phyloP scores from a whole-genome alignment of 23 tunicate genomes.

The Trididemnum miniatum region DNA sequence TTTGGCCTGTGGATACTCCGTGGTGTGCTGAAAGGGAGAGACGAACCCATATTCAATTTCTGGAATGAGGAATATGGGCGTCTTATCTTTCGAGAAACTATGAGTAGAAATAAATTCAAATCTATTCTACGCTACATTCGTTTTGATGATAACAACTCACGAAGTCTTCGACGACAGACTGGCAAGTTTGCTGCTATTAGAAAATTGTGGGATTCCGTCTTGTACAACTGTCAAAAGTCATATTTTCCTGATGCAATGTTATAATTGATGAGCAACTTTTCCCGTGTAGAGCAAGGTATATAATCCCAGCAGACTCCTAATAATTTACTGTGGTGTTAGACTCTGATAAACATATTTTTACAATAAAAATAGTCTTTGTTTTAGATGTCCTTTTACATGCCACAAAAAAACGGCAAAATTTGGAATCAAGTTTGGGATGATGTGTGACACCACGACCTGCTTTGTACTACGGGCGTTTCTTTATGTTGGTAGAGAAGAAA shows the following conservation, averaged over 20 bases:
- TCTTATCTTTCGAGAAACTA: slow-evolving; percentile 28
- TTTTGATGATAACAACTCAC: slow-evolving; percentile 37
- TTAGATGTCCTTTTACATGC: too few species aligned
- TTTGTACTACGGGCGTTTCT: slow-evolving; percentile 31
- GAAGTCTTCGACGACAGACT: slow-evolving; percentile 24
- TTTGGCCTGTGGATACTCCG: slow-evolving; percentile 29
- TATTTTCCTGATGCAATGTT: slow-evolving; percentile 30
- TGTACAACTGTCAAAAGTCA: slow-evolving; percentile 34
- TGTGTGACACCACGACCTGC: too few species aligned
- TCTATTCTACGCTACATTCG: slow-evolving; percentile 20
- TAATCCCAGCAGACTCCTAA: too few species aligned
- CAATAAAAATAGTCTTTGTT: too few species aligned
- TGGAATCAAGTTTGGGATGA: too few species aligned
- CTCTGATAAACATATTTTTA: too few species aligned
- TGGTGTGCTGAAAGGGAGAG: slow-evolving; percentile 13
- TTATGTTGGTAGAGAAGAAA: slow-evolving; percentile 22
- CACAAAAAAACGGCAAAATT: too few species aligned
- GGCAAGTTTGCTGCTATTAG: slow-evolving; percentile 44
- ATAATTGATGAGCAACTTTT: slow-evolving; percentile 41
- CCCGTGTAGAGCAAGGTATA: slow-evolving; percentile 37
- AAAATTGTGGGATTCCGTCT: slow-evolving; percentile 20
- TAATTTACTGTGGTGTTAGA: too few species aligned
- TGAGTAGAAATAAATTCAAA: slow-evolving; percentile 26
- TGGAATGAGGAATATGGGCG: slow-evolving; percentile 30
- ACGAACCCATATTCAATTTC: slow-evolving; percentile 15